Evolutionary conservation across 2,888 invertebrate species (phyloP), one percentile per base, ranked within the genome.

Genomic region (Drosophila subsilvestris): DNA sequence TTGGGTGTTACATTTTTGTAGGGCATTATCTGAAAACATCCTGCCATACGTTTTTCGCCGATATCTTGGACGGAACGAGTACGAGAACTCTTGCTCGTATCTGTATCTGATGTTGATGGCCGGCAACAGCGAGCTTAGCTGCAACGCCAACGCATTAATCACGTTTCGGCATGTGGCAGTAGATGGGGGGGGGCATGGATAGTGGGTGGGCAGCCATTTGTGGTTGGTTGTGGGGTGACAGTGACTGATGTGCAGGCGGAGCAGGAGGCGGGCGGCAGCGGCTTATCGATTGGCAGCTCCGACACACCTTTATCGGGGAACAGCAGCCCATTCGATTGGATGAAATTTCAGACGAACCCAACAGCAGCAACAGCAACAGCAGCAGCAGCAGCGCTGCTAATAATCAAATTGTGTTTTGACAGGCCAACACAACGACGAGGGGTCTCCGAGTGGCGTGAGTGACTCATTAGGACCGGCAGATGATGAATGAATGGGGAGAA

Each of bases 141-240:
- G 83, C 76, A 80, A 56, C 66, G 78, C 73, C 86, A 89, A 86
- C 90, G 86, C 90, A 90, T 90, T 90, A 90, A 90, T 91, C 91
- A 91, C 89, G 85, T 86, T 66, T 79, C 79, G 78, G 81, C 85
- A 77, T 56, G 68, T 69, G 56, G 44, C 37, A 62, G 45, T 42
- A 51, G 61, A 50, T 53, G 50, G 50, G 50, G 59, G n/a, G n/a
- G 51, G 59, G 37, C 44, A 42, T 61, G 37, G 53, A 47, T 47
- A 25, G 59, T 54, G 58, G 58, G 65, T 37, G 57, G 73, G 61
- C 44, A 57, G 48, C 70, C 61, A 67, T 67, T 81, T 86, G 82
- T 79, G 83, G 86, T 80, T 85, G 82, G 84, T 76, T 66, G 68
- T 25, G 44, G 50, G 80, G 44, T 90, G 91, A 91, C 91, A 91